A percentile compares a stretch with the other conserved stretches of the same genome.
phyloP scores from a whole-genome alignment of 2,888 invertebrate species.

The Andrena camellia region DNA sequence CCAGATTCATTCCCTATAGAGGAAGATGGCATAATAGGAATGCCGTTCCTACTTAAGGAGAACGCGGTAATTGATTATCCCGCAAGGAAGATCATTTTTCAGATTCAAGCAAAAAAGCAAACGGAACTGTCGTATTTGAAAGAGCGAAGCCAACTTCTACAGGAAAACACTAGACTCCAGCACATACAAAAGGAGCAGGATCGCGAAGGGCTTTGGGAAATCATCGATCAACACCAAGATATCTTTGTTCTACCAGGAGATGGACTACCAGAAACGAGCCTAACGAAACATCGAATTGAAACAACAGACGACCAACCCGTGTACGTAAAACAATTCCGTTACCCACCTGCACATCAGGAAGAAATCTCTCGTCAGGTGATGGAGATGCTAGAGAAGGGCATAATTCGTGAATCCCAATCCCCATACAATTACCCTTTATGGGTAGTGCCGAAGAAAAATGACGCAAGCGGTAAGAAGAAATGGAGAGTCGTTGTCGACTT shows the following conservation, averaged over 20 bases:
- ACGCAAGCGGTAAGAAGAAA: background rate
- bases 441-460: background rate
- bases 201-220: background rate
- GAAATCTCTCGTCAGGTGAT: background rate
- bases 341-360: background rate
- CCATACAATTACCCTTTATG: slow-evolving; percentile 1
- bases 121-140: no score
- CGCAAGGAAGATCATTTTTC: no score
- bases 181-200: background rate
- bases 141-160: background rate
- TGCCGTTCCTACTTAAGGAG: no score
- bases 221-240: background rate
- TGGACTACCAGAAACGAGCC: background rate
- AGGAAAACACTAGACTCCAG: background rate
- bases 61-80: no score
- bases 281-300: background rate
- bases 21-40: no score
- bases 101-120: no score
- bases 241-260: background rate
- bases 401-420: background rate
- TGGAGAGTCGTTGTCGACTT: slow-evolving; percentile 11
- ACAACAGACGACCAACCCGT: background rate
- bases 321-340: background rate
- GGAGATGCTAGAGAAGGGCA: background rate
- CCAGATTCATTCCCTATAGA: no score